Conservation (phyloP, 2,113 vertebrate species). For the Rhodinocichla rosea region DNA sequence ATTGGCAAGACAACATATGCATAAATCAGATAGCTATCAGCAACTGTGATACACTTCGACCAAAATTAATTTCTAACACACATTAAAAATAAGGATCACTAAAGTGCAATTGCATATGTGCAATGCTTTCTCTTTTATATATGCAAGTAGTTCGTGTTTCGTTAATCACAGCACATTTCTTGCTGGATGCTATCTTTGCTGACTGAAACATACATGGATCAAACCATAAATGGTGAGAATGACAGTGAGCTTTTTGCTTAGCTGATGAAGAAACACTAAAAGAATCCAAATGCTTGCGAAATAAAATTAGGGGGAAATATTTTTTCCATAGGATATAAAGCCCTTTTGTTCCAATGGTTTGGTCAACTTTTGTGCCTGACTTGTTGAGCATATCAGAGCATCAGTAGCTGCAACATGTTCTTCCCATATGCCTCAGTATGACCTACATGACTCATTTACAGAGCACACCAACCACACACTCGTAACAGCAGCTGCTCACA, state of each 20-base stretch:
- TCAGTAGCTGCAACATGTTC: not conserved
- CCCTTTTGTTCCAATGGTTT: not conserved
- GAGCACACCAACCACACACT: not conserved
- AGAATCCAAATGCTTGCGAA: not conserved
- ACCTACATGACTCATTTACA: not conserved
- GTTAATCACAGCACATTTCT: slow-evolving; percentile 29
- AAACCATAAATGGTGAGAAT: not conserved
- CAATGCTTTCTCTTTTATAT: not conserved
- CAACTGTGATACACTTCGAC: not conserved
- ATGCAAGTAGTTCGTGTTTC: slow-evolving; percentile 11
- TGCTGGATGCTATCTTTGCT: not conserved
- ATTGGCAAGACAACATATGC: not conserved
- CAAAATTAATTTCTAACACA: not conserved
- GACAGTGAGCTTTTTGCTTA: not conserved
- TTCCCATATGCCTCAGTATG: not conserved
- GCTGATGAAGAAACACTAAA: not conserved
- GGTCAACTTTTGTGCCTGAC: not conserved
- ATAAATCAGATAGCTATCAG: not conserved
- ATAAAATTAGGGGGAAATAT: not conserved
- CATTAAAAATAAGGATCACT: not conserved
- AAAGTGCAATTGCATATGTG: not conserved
- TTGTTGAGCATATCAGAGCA: not conserved
- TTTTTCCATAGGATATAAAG: not conserved
- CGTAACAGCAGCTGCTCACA: not conserved
- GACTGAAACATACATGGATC: not conserved